These are phyloP conservation scores for Gallinago media DNA, from an alignment of 2,113 vertebrate genomes.

Conservation along the genomic window DNA sequence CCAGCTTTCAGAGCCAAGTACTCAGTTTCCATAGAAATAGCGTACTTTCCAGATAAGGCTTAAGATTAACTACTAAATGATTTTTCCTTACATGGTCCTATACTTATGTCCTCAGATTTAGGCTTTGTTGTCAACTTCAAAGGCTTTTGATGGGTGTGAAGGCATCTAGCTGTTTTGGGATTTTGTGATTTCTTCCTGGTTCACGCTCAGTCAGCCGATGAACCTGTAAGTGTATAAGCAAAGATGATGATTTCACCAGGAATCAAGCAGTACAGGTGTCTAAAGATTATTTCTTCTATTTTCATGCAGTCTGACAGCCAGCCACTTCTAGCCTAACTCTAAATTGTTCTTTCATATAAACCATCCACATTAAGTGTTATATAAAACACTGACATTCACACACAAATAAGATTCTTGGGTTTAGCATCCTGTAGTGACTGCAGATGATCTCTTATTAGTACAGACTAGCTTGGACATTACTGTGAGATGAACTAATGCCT, in stretches of 20 bases:
- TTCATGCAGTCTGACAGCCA: background rate
- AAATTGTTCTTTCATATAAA: background rate
- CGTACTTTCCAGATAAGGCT: constrained; percentile 5
- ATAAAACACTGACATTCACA: background rate
- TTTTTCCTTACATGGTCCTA: background rate
- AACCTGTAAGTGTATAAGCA: background rate
- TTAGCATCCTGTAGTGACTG: background rate
- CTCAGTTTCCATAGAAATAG: constrained; percentile 14
- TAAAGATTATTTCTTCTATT: background rate
- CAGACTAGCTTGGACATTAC: background rate
- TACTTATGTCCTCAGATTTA: background rate
- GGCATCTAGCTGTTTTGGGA: background rate
- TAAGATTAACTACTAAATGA: background rate
- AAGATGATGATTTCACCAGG: background rate
- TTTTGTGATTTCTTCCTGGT: background rate
- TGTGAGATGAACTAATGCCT: background rate
- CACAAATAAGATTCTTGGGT: background rate
- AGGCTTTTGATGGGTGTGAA: background rate
- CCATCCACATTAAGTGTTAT: background rate
- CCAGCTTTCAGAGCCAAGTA: background rate
- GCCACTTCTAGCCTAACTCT: background rate
- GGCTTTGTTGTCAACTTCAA: background rate
- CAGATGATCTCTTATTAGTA: background rate
- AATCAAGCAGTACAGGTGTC: background rate
- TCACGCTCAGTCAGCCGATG: background rate